phyloP scores from a whole-genome alignment of 2,888 invertebrate species.

The Eilema sororculum region DNA sequence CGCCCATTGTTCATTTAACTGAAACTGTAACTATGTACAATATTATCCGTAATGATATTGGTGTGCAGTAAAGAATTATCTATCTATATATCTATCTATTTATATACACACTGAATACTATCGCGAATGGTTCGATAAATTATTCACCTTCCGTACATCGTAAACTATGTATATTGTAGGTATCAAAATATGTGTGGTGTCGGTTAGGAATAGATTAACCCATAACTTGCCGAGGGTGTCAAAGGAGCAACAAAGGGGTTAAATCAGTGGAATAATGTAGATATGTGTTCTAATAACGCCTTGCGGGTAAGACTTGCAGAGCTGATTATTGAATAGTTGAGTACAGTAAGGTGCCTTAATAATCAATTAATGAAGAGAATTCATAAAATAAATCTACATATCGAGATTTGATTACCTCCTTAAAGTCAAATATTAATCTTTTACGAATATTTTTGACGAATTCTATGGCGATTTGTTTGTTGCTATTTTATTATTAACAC shows the following conservation, averaged over 20 bases:
- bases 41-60: too few species aligned
- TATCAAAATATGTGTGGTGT: slow-evolving; percentile 13
- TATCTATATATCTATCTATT: too few species aligned
- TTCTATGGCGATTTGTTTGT: too few species aligned
- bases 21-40: too few species aligned
- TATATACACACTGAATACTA: slow-evolving; percentile 5
- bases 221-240: slow-evolving; percentile 18
- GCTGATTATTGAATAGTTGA: neutral
- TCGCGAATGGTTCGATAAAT: slow-evolving; percentile 4
- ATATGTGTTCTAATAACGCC: slow-evolving; percentile 20
- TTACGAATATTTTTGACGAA: too few species aligned
- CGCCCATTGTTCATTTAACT: too few species aligned
- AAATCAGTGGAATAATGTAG: slow-evolving; percentile 21
- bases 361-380: neutral
- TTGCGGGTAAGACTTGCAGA: slow-evolving; percentile 6
- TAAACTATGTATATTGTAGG: slow-evolving; percentile 19
- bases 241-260: slow-evolving; percentile 24
- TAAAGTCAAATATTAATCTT: too few species aligned
- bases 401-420: too few species aligned
- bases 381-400: too few species aligned
- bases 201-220: slow-evolving; percentile 22
- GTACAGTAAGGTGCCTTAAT: neutral
- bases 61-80: too few species aligned
- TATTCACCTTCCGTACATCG: slow-evolving; percentile 13
- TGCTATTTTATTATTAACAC: neutral